Evolutionary conservation across 1,140 invertebrate species (phyloP), one percentile per base, ranked within the genome.

Genomic region (Lepidostoma basale): DNA sequence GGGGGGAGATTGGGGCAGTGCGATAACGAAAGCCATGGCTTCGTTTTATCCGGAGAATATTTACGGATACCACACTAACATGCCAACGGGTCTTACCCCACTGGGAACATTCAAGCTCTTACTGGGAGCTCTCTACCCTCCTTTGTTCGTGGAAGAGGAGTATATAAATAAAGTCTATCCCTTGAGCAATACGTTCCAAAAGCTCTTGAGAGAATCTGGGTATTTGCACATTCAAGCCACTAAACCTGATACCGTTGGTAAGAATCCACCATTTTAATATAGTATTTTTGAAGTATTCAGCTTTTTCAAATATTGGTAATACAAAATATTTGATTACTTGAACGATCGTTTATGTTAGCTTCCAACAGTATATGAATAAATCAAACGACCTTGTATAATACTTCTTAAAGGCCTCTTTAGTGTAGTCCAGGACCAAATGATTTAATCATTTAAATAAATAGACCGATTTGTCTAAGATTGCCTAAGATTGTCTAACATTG

Each of bases 201-300:
- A 62, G 44, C 1, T 92, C 0, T 9, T 94, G 0, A 81, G 87
- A 73, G 93, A 96, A 78, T 77, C 77, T 42, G 95, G 94, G 9
- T 97, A 97, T 74, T 74, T 92, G 22, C 92, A 95, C 75, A 77
- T 97, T 26, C 95, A 97, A 80, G 85, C 92, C 1, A 94, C 92
- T 0, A 96, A 96, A 78, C 95, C 95, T 5, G 94, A 97, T 76
- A 97, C 95, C 10, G 82, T 96, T 63, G 93, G 92, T 91, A 82
- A 77, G 78, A 23, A n/a, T n/a, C n/a, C n/a, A n/a, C n/a, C n/a
- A n/a, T n/a, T n/a, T n/a, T n/a, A n/a, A n/a, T n/a, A n/a, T n/a
- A n/a, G n/a, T n/a, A n/a, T n/a, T n/a, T n/a, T n/a, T n/a, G n/a
- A n/a, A n/a, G n/a, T n/a, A n/a, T n/a, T n/a, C n/a, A n/a, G n/a